Conservation (phyloP, 2,797 vertebrate species). For the Trematomus bernacchii region DNA sequence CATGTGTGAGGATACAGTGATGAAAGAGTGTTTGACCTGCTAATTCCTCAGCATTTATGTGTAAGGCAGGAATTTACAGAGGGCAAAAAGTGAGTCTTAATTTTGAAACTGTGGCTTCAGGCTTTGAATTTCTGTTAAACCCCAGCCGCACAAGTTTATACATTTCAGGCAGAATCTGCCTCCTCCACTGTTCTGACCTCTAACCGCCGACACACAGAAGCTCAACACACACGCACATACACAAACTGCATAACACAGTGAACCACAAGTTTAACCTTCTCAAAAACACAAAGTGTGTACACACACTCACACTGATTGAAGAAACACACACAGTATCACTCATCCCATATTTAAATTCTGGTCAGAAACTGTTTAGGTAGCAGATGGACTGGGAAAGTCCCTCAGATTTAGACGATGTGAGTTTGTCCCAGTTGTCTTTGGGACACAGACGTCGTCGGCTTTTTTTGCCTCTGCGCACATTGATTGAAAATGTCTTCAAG, state of each 20-base stretch:
- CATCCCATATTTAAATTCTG: constrained; percentile 60
- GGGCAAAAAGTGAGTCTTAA: background rate
- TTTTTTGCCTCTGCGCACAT: constrained; percentile 48
- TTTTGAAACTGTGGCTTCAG: background rate
- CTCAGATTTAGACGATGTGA: constrained; percentile 55
- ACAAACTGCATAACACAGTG: constrained; percentile 37
- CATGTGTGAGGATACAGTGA: no score
- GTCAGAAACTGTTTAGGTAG: constrained; percentile 80
- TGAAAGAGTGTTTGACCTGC: no score
- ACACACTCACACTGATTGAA: background rate
- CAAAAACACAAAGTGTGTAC: constrained; percentile 11
- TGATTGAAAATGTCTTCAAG: constrained; percentile 51
- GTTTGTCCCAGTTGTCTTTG: constrained; percentile 56
- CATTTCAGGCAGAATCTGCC: constrained; percentile 34
- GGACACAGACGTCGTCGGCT: constrained; percentile 54
- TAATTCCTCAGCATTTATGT: background rate
- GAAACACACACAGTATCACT: constrained; percentile 40
- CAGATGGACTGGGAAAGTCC: constrained; percentile 81
- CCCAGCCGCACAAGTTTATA: background rate
- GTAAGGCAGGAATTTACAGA: background rate
- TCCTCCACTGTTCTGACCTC: constrained; percentile 36
- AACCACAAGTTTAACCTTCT: constrained; percentile 51
- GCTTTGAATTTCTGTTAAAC: background rate
- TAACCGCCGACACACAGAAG: constrained; percentile 15
- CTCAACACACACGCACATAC: constrained; percentile 28